Conservation (phyloP, 2,113 vertebrate species). For the Brachypodius melanocephalos region DNA sequence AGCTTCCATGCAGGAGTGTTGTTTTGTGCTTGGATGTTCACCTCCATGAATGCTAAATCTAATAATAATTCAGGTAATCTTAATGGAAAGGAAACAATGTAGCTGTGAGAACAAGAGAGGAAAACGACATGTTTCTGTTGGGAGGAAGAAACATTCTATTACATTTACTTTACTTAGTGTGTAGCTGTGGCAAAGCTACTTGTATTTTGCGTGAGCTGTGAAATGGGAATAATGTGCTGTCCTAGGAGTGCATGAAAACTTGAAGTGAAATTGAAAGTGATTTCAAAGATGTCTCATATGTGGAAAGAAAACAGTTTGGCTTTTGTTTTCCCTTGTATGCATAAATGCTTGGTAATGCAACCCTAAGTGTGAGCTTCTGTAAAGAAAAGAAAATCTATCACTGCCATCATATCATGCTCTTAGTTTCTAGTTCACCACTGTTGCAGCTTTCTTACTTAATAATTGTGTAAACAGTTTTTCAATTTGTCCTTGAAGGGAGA, state of each 20-base stretch:
- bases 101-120: not conserved
- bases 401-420: not conserved
- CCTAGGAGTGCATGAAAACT: not conserved
- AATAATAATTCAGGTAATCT: not conserved
- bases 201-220: not conserved
- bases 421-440: not conserved
- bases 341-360: not conserved
- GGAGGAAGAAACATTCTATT: not conserved
- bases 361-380: not conserved
- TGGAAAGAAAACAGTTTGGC: not conserved
- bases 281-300: not conserved
- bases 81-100: not conserved
- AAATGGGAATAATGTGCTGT: not conserved
- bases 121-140: not conserved
- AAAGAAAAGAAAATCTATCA: not conserved
- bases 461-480: not conserved
- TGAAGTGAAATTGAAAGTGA: not conserved
- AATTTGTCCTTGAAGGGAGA: not conserved
- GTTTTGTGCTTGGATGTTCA: not conserved
- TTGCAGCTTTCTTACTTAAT: not conserved
- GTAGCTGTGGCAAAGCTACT: not conserved
- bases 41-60: not conserved
- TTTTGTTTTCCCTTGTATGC: not conserved
- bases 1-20: not conserved
- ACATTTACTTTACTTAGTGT: not conserved